These are phyloP conservation scores for Pitta sordida DNA, from an alignment of 2,113 vertebrate genomes.

Conservation along the genomic window DNA sequence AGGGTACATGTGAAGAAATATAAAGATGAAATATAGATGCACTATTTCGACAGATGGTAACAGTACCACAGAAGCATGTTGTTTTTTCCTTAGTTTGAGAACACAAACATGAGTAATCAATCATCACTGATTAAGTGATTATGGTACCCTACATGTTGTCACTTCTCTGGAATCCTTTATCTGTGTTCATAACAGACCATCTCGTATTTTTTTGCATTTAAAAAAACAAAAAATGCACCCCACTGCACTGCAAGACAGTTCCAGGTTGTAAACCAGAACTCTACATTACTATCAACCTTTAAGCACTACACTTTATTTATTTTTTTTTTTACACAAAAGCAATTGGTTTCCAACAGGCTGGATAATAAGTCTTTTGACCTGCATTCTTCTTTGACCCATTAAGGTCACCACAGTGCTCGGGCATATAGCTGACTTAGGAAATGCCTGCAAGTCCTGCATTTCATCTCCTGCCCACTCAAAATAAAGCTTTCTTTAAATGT, in stretches of 20 bases:
- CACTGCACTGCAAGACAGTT: not conserved
- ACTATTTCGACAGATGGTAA: conserved; percentile 78
- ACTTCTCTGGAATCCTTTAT: conserved; percentile 59
- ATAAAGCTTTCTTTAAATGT: conserved; percentile 98
- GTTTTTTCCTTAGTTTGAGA: conserved; percentile 73
- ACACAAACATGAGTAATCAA: conserved; percentile 73
- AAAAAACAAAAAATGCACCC: not conserved
- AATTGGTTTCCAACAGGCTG: conserved; percentile 93
- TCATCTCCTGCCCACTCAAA: conserved; percentile 87
- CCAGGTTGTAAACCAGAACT: conserved; percentile 66
- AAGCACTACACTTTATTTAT: conserved; percentile 47
- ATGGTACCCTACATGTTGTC: conserved; percentile 67
- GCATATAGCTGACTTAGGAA: conserved; percentile 83
- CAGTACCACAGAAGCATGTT: conserved; percentile 64
- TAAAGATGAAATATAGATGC: conserved; percentile 63
- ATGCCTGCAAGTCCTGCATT: conserved; percentile 86
- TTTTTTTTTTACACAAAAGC: conserved; percentile 83
- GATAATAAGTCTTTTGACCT: conserved; percentile 97
- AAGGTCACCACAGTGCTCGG: conserved; percentile 81
- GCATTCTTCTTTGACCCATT: conserved; percentile 88
- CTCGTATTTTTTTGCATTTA: conserved; percentile 20
- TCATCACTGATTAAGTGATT: conserved; percentile 80
- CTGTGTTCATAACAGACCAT: conserved; percentile 4
- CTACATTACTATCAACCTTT: conserved; percentile 68
- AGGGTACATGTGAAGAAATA: conserved; percentile 41